A percentile compares a stretch with the other conserved stretches of the same genome.
These are phyloP conservation scores for Elmis aenea DNA, from an alignment of 2,888 invertebrate species.

Conservation along the genomic window DNA sequence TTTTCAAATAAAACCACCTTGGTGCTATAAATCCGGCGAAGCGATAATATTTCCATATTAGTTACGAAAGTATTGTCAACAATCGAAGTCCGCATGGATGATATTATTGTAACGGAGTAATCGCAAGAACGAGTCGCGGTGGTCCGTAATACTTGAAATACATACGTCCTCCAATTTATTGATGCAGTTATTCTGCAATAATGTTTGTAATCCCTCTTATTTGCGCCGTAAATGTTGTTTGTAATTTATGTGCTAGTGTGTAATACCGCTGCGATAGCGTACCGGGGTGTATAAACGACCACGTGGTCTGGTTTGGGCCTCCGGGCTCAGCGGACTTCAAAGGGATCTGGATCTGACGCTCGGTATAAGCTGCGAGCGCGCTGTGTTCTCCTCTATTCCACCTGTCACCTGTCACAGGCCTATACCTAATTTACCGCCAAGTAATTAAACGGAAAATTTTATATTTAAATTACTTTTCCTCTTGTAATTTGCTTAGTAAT, in stretches of 20 bases:
- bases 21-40: no score
- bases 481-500: not conserved
- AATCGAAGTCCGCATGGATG: no score
- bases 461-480: not conserved
- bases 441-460: slow-evolving; percentile 15
- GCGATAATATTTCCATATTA: not conserved
- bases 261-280: not conserved
- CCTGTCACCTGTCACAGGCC: slow-evolving; percentile 20
- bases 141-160: no score
- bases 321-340: slow-evolving; percentile 26
- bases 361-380: slow-evolving; percentile 14
- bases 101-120: no score
- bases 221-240: not conserved
- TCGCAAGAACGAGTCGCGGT: no score
- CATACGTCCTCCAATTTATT: no score
- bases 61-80: no score
- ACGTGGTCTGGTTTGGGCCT: slow-evolving; percentile 18
- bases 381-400: slow-evolving; percentile 16
- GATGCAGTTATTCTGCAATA: no score
- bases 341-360: slow-evolving; percentile 35
- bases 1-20: not conserved
- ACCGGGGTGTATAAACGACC: slow-evolving; percentile 1
- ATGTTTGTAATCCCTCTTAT: no score
- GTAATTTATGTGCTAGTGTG: not conserved
- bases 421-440: slow-evolving; percentile 20